Base-by-base conservation (phyloP, 2,113 vertebrate species). In the Eptesicus fuscus region DNA sequence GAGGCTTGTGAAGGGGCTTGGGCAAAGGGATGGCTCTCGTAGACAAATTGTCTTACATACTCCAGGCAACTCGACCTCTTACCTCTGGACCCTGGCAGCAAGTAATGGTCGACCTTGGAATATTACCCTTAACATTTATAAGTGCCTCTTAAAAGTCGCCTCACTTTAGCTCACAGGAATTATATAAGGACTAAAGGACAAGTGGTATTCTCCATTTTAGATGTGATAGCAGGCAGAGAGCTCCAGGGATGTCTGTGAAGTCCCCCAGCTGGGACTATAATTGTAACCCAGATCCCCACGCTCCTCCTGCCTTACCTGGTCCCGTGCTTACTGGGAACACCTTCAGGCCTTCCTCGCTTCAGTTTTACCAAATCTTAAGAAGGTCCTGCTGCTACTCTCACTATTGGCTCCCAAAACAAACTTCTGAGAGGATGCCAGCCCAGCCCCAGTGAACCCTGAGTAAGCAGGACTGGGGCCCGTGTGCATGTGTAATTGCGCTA, bases 1-100 rank as follows among this genome's bases (percentile, higher is more conserved):
- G 83, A 63, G 16, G 30, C 67, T 23, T 37, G 1, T 23, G 6
- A 20, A 0, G 9, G 40, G 28, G 10, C 59, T 37, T 37, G 25
- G 61, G 17, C 51, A 71, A 28, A 35, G 42, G 37, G 32, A n/a
- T 18, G 22, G 65, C 85, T 61, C 20, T 56, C 14, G 0, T 12
- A 9, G 44, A 22, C 7, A 1, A 59, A 13, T 42, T 51, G 12
- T 22, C n/a, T 0, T 25, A 5, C 16, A 1, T 13, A 14, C 37
- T 13, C 63, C 42, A 42, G 32, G 9, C 47, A 35, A 9, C 51
- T 70, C 14, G 16, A 0, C 44, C 3, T 44, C 23, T 13, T 9
- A 35, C 42, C 14, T 67, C 70, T 23, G 14, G 40, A 51, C 30
- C 37, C n/a, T 61, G 73, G 59, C 11, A 14, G 42, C 65, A 17